These are phyloP conservation scores for Apostichopus parvimensis DNA, from an alignment of 35 echinoderm and acorn worm genomes.

Conservation along the genomic window DNA sequence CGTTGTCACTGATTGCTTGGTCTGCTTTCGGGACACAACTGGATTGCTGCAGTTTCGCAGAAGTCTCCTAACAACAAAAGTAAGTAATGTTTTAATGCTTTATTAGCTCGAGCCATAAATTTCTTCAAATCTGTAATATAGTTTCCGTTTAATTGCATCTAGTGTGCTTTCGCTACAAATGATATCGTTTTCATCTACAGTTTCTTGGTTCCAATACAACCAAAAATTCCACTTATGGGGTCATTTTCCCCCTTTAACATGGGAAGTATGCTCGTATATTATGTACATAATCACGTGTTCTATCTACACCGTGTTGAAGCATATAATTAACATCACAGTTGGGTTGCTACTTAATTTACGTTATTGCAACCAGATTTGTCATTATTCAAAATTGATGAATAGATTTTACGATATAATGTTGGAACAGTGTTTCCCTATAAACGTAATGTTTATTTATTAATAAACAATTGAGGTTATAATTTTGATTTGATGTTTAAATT, in stretches of 20 bases:
- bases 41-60: conserved; percentile 56
- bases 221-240: not conserved
- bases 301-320: not conserved
- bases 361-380: not conserved
- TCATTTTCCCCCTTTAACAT: not conserved
- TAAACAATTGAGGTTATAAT: too few species aligned
- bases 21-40: conserved; percentile 54
- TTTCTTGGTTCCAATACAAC: not conserved
- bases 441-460: too few species aligned
- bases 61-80: conserved; percentile 47
- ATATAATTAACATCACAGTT: not conserved
- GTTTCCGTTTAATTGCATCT: not conserved
- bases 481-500: too few species aligned
- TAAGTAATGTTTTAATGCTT: conserved; percentile 24
- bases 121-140: not conserved
- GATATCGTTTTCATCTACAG: not conserved
- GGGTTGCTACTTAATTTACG: not conserved
- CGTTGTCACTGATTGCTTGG: conserved; percentile 52
- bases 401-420: too few species aligned
- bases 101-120: not conserved
- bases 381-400: too few species aligned
- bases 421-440: too few species aligned
- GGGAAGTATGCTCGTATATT: not conserved
- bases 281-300: not conserved
- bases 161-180: too few species aligned